Percentiles rank a stretch among this genome's conserved stretches.
Conservation (phyloP, 2,888 invertebrate genomes). For the Harmothoe impar region DNA sequence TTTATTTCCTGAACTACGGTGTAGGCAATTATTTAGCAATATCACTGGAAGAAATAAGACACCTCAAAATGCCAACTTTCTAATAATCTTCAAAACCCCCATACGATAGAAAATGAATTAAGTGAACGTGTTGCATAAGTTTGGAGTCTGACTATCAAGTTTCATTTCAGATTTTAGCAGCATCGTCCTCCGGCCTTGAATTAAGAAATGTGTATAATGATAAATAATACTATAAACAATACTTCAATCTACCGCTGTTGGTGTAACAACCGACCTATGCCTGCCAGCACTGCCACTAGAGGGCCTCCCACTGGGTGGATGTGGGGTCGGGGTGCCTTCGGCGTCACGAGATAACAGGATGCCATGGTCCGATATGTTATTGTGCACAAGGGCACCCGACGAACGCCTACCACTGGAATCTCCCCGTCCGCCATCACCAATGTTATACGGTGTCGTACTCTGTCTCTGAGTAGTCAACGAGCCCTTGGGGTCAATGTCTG, state of each 20-base stretch:
- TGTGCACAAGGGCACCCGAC: background rate
- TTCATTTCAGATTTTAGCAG: no score
- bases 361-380: background rate
- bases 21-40: no score
- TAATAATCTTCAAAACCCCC: no score
- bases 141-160: no score
- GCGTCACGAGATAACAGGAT: background rate
- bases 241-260: background rate
- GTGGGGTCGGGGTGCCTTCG: constrained; percentile 21
- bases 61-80: no score
- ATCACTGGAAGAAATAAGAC: no score
- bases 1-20: no score
- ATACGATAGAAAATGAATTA: no score
- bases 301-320: constrained; percentile 45
- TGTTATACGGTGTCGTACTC: background rate
- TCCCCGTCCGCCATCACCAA: background rate
- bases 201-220: background rate
- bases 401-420: background rate
- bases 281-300: constrained; percentile 34
- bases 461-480: constrained; percentile 45
- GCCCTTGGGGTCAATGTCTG: constrained; percentile 59
- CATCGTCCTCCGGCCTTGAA: no score
- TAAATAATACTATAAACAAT: background rate
- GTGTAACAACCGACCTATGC: constrained; percentile 29
- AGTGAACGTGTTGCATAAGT: no score